Base-by-base conservation (phyloP, 2,797 vertebrate genomes). In the Micropoecilia bifurca region DNA sequence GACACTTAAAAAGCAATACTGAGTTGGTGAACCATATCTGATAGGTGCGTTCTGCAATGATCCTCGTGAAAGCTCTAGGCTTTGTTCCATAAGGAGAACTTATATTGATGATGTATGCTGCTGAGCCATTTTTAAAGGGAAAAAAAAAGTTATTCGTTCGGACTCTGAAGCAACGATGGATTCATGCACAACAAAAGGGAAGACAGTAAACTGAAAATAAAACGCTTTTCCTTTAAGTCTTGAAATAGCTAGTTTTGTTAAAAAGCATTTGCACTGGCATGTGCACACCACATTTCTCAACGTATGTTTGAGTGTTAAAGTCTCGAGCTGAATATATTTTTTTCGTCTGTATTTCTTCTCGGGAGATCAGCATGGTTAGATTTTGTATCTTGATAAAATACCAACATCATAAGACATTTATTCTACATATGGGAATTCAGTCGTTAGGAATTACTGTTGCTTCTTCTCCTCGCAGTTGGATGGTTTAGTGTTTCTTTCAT, bases 1-100 rank as follows among this genome's bases (percentile, higher is more conserved):
- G 72, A 82, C 86, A 85, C 83, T 87, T 72, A 39, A 86, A 55
- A 75, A 84, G 77, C 81, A 87, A 88, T 83, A 85, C 81, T 71
- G 55, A 55, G 66, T 77, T 59, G 55, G 75, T 87, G 85, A 89
- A 87, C 82, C 83, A 41, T 88, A 86, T 80, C 84, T 61, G 3
- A 77, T 83, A 80, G 66, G 59, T 77, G 68, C 39, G 68, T 63
- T 66, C 16, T 74, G 48, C 71, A 71, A 71, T 63, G 76, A 74
- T 22, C 2, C 43, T 69, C n/a, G 39, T 59, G 72, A 86, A 85
- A 84, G 33, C 55, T 76, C 39, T 0, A 63, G 48, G 53, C 9
- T 76, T 77, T 80, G 43, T 48, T 61, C 61, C 46, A 75, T 10
- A 45, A 47, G n/a, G 71, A 77, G 71, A 16, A 72, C 73, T 28